Conservation (phyloP, 2,113 vertebrate species). For the Melanocharis versteri region DNA sequence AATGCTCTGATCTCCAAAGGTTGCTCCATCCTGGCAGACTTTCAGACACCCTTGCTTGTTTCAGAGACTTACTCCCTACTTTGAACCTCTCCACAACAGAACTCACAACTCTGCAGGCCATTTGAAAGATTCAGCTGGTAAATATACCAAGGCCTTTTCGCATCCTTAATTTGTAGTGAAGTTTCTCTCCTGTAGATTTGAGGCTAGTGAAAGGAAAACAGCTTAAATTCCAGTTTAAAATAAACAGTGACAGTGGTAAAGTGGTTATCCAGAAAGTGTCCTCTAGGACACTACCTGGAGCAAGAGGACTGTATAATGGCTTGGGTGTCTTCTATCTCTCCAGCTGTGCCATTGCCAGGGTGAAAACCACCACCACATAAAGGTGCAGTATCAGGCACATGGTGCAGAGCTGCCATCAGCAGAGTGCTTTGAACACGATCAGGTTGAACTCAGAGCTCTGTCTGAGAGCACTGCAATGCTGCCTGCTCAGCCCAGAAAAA, state of each 20-base stretch:
- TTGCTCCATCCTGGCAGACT: background rate
- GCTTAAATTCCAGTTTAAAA: background rate
- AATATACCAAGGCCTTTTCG: background rate
- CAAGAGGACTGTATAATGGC: background rate
- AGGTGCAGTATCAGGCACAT: background rate
- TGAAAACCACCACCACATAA: background rate
- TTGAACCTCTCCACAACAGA: background rate
- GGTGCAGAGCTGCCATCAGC: background rate
- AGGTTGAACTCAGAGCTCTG: background rate
- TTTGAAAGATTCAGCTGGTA: background rate
- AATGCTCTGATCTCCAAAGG: background rate
- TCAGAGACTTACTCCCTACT: background rate
- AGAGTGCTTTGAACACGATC: background rate
- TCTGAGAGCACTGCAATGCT: background rate
- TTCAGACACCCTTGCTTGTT: background rate
- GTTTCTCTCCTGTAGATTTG: background rate
- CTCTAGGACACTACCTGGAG: background rate
- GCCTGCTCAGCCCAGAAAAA: background rate
- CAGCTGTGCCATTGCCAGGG: background rate
- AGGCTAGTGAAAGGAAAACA: background rate
- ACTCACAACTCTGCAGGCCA: background rate
- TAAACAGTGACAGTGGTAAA: background rate
- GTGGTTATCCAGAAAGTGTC: background rate
- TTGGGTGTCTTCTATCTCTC: background rate
- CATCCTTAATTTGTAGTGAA: background rate